A percentile compares a stretch with the other conserved stretches of the same genome.
Conservation (phyloP, 2,888 invertebrate genomes). For the Nemotelus nigrinus region DNA sequence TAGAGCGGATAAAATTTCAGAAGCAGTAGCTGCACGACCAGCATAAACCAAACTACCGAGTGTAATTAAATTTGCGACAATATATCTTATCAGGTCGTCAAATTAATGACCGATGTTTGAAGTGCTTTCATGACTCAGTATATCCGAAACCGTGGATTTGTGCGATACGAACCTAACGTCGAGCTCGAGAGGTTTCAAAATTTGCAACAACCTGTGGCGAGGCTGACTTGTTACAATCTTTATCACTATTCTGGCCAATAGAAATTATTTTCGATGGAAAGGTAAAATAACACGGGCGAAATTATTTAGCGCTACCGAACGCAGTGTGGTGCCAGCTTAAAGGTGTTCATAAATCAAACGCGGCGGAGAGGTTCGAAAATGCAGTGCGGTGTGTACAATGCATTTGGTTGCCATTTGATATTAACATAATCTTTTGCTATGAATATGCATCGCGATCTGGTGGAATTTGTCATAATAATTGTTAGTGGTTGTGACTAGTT, state of each 20-base stretch:
- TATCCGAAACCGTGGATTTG: too few relatives aligned
- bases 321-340: conserved; percentile 64
- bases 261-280: too few relatives aligned
- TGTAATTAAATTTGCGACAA: conserved; percentile 17
- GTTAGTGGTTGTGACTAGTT: not conserved
- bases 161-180: too few relatives aligned
- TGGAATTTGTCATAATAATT: not conserved
- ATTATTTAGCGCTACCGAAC: conserved; percentile 60
- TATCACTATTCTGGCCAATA: too few relatives aligned
- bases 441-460: too few relatives aligned
- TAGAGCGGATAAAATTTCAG: conserved; percentile 15
- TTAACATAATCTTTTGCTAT: not conserved
- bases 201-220: too few relatives aligned
- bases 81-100: not conserved
- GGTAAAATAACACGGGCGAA: too few relatives aligned
- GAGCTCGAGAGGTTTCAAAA: too few relatives aligned
- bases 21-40: not conserved
- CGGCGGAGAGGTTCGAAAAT: conserved; percentile 1
- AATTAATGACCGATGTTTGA: not conserved
- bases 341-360: conserved; percentile 31
- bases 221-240: too few relatives aligned
- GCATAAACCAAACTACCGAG: not conserved
- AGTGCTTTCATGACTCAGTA: too few relatives aligned
- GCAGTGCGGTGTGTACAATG: not conserved
- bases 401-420: conserved; percentile 6